Evolutionary conservation across 2,888 invertebrate genomes (phyloP).

Genomic region (Glyphotaelius pellucidus): DNA sequence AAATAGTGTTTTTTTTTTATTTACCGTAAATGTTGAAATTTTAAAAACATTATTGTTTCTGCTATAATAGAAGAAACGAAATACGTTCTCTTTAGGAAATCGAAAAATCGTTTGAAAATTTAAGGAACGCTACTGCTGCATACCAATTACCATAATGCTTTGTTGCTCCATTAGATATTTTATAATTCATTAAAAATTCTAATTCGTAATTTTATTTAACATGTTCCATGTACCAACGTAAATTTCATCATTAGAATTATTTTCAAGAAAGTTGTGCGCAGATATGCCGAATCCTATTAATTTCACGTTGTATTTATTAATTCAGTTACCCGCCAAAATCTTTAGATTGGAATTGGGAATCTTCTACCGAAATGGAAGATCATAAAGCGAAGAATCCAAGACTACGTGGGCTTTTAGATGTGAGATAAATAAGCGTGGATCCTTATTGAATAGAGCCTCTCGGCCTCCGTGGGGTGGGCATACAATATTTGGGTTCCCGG

Average conservation of each 20-base stretch:
- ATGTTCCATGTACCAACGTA: background rate
- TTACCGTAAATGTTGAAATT: background rate
- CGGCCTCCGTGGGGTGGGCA: background rate
- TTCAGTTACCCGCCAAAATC: background rate
- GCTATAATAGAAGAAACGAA: background rate
- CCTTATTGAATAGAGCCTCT: background rate
- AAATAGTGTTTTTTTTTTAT: too few relatives aligned
- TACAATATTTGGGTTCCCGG: conserved; percentile 14
- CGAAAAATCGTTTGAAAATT: background rate
- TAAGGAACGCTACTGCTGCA: background rate
- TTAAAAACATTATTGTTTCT: background rate
- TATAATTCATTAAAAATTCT: background rate
- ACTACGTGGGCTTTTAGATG: background rate
- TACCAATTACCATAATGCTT: too few relatives aligned
- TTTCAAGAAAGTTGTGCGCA: background rate
- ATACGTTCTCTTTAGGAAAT: background rate
- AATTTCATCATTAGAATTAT: background rate
- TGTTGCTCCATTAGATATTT: too few relatives aligned
- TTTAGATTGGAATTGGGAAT: background rate
- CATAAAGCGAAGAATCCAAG: background rate
- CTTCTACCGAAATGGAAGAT: background rate
- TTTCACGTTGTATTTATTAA: background rate
- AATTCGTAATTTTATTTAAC: background rate
- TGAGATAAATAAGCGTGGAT: conserved; percentile 8
- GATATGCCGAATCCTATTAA: background rate